Evolutionary conservation across 2,113 vertebrate species (phyloP).

Genomic region (Microtus pennsylvanicus): DNA sequence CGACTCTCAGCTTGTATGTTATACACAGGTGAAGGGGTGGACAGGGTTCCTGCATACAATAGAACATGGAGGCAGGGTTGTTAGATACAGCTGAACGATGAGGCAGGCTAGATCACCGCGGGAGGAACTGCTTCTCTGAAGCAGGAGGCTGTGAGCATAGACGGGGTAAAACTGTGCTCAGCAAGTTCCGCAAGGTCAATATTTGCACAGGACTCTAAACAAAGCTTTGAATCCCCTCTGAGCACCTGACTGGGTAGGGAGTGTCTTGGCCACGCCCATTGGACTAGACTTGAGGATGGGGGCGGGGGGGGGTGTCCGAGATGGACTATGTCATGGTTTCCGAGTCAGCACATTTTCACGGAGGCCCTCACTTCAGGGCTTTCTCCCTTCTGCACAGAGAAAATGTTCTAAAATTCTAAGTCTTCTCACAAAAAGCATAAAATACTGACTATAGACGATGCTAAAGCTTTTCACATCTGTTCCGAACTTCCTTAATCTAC

Average conservation of each 20-base stretch:
- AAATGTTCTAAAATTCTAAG: neutral
- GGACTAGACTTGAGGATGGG: too few relatives aligned
- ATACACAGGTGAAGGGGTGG: neutral
- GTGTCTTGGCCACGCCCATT: neutral
- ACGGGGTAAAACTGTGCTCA: rapidly evolving
- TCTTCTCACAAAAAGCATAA: neutral
- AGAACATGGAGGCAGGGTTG: neutral
- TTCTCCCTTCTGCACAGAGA: neutral
- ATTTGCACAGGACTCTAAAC: neutral
- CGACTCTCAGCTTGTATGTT: too few relatives aligned
- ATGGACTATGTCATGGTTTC: neutral
- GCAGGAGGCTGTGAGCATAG: neutral
- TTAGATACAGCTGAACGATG: neutral
- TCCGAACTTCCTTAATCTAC: neutral
- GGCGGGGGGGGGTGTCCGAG: too few relatives aligned
- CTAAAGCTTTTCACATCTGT: neutral
- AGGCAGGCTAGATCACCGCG: too few relatives aligned
- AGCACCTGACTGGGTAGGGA: neutral
- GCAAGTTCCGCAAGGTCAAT: neutral
- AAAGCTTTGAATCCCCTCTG: neutral
- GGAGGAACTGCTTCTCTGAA: neutral
- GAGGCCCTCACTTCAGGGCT: neutral
- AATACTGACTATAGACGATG: neutral
- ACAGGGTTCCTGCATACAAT: neutral
- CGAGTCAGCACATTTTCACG: neutral